Evolutionary conservation across 2,113 vertebrate species (phyloP), one percentile per base, ranked within the genome.

Genomic region (Theropithecus gelada): DNA sequence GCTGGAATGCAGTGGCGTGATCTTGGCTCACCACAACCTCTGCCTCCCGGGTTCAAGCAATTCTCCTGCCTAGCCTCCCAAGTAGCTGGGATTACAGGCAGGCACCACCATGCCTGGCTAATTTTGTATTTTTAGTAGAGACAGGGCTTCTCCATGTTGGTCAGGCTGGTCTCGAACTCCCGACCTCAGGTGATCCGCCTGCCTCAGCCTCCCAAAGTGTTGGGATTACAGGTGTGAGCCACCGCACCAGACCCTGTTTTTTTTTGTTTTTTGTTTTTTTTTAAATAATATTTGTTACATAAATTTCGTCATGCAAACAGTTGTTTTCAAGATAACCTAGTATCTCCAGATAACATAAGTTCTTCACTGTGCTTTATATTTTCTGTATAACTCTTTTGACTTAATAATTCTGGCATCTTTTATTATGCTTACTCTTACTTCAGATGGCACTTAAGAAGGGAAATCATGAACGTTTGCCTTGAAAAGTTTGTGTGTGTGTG

Each of bases 291-390:
- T 85, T 61, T 84, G 9, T 78, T 79, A 68, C 13, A 32, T 78
- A 66, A 76, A 82, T 87, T 59, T 87, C 22, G 52, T 94, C 4
- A 55, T 86, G 25, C 45, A 32, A 83, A 0, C 52, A 91, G 20
- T 93, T 94, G 64, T 61, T 38, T 79, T 93, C 5, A 96, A 96
- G 79, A 66, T 96, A 66, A 73, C 6, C 22, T 72, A 43, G 8
- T 68, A 27, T 73, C 35, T 94, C 38, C 25, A 73, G 35, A 79
- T 94, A 40, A 88, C 80, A 66, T 66, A 68, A 88, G 73, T 70
- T 70, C 9, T 70, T 50, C 57, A 16, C 43, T 68, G 8, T 96
- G 16, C 79, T 22, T 93, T 8, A 22, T 70, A 22, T 55, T 30
- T 4, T 64, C 61, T 64, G 38, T 43, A 27, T 43, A 78, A 90